Evolutionary conservation across 2,113 vertebrate species (phyloP).

Genomic region (Zosterops japonicus): DNA sequence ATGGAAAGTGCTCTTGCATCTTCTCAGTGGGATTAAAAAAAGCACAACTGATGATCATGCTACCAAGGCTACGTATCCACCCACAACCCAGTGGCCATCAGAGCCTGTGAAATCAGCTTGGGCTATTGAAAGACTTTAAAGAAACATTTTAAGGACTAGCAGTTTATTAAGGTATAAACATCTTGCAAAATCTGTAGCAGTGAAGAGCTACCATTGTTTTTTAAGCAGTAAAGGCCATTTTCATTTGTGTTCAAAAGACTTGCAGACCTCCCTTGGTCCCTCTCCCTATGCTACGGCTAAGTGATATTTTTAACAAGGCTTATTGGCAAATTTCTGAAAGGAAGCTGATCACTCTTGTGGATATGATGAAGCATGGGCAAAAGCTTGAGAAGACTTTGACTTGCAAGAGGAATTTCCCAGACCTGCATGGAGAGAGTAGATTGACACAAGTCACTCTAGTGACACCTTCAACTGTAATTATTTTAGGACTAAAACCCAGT

Average conservation of each 20-base stretch:
- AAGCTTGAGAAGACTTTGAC: neutral
- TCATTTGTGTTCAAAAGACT: accelerated
- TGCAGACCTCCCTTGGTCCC: accelerated
- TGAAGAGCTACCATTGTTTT: neutral
- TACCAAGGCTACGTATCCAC: neutral
- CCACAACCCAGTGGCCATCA: too few species aligned
- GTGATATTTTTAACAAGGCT: accelerated
- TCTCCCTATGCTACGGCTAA: neutral
- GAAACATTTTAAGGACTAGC: neutral
- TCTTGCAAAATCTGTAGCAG: neutral
- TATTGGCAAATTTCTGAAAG: neutral
- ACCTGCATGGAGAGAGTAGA: neutral
- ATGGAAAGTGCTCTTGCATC: neutral
- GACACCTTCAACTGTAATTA: neutral
- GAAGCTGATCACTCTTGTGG: neutral
- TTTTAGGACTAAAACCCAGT: neutral
- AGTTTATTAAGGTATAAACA: neutral
- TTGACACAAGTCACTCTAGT: neutral
- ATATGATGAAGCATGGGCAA: neutral
- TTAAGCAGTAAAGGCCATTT: neutral
- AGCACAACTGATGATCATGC: neutral
- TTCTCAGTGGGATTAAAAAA: neutral
- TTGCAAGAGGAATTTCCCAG: neutral
- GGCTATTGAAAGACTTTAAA: accelerated
- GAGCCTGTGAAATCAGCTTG: neutral